Conservation (phyloP, 1,140 invertebrate genomes). For the Ceratosolen solmsi region DNA sequence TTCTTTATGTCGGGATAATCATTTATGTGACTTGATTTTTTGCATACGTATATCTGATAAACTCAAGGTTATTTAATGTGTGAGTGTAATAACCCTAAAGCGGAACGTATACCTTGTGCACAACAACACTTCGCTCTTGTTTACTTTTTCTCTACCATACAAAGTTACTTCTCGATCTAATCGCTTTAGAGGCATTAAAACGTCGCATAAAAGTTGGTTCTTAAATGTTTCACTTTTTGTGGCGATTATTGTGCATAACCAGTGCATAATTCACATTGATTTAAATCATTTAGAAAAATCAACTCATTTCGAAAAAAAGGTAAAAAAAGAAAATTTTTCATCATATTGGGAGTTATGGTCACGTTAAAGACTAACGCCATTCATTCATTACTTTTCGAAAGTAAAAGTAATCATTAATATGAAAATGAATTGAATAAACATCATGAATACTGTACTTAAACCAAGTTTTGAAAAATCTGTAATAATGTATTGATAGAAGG, state of each 20-base stretch:
- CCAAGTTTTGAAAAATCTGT: too few species aligned
- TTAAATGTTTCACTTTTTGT: slow-evolving; percentile 9
- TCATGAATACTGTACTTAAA: too few species aligned
- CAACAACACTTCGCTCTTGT: neutral
- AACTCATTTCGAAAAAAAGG: too few species aligned
- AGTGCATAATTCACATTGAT: neutral
- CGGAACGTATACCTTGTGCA: slow-evolving; percentile 4
- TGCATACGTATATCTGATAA: neutral
- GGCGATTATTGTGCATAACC: slow-evolving; percentile 2
- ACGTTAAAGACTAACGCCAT: too few species aligned
- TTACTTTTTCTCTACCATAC: slow-evolving; percentile 16
- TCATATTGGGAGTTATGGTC: too few species aligned
- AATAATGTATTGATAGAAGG: too few species aligned
- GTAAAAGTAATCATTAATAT: too few species aligned
- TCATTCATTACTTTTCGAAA: too few species aligned
- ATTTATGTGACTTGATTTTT: slow-evolving; percentile 10
- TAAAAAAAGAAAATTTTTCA: too few species aligned
- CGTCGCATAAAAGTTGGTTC: neutral
- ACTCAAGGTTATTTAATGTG: slow-evolving; percentile 1
- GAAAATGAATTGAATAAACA: too few species aligned
- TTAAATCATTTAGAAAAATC: too few species aligned
- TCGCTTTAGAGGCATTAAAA: slow-evolving; percentile 8
- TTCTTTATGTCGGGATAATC: slow-evolving; percentile 1
- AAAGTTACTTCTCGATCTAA: slow-evolving; percentile 1
- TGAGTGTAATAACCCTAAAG: slow-evolving; percentile 32